These are phyloP conservation scores for Baccha elongata DNA, from an alignment of 2,888 invertebrate species.

Conservation along the genomic window DNA sequence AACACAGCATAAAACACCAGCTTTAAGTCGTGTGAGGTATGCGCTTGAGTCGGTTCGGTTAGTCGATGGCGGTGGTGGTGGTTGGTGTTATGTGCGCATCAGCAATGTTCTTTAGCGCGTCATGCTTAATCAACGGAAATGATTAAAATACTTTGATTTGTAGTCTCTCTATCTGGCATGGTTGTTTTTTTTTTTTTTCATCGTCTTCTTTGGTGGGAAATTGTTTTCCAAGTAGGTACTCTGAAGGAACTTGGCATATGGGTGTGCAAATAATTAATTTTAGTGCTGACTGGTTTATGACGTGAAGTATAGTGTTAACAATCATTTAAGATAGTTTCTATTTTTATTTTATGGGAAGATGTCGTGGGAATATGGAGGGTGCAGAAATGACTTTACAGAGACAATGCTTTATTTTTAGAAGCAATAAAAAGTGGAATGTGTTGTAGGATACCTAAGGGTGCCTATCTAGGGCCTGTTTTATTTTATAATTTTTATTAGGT, in stretches of 20 bases:
- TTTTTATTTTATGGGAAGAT: not conserved
- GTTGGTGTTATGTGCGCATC: conserved; percentile 4
- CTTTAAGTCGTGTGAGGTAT: conserved; percentile 52
- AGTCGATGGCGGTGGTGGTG: not conserved
- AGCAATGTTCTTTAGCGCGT: conserved; percentile 56
- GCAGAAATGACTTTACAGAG: not conserved
- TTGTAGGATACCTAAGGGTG: too few species aligned
- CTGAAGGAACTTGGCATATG: conserved; percentile 34
- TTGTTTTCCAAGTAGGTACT: conserved; percentile 35
- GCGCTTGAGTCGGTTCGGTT: not conserved
- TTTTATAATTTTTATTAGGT: too few species aligned
- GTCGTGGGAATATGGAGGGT: not conserved
- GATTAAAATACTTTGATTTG: conserved; percentile 74
- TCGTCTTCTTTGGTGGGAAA: conserved; percentile 39
- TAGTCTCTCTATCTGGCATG: conserved; percentile 31
- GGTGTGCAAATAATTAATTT: conserved; percentile 62
- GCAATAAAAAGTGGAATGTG: too few species aligned
- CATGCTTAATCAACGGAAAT: conserved; percentile 72
- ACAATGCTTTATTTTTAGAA: too few species aligned
- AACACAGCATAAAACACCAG: conserved; percentile 40
- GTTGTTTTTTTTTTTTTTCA: not conserved
- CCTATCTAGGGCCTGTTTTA: too few species aligned
- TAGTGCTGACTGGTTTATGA: conserved; percentile 38
- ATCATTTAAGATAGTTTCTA: not conserved
- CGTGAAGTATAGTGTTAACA: not conserved